These are phyloP conservation scores for Holacanthus passer DNA, from an alignment of 2,113 vertebrate species.

Conservation along the genomic window DNA sequence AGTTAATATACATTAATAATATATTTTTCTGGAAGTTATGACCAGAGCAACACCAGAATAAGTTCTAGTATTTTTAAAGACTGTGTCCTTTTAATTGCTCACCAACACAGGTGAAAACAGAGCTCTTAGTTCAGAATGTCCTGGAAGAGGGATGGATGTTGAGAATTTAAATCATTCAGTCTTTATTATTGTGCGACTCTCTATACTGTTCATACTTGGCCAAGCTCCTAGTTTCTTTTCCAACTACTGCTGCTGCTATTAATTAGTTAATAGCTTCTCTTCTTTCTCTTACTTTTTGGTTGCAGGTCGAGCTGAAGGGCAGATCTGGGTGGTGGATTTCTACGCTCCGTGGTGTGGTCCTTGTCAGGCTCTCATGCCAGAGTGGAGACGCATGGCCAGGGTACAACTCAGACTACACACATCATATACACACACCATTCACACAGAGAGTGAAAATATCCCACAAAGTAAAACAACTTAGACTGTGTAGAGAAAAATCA, in stretches of 20 bases:
- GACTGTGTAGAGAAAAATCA: background rate
- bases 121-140: too few relatives aligned
- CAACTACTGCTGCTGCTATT: background rate
- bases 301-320: constrained; percentile 70
- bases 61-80: background rate
- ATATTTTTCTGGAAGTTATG: too few relatives aligned
- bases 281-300: background rate
- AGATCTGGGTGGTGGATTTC: constrained; percentile 96
- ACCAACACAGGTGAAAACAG: too few relatives aligned
- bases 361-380: constrained; percentile 94
- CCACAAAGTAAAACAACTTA: background rate
- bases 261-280: background rate
- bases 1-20: too few relatives aligned
- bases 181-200: too few relatives aligned
- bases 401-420: constrained; percentile 76
- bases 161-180: too few relatives aligned
- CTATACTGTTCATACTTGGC: too few relatives aligned
- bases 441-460: background rate
- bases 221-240: background rate
- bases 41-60: background rate
- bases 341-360: constrained; percentile 98
- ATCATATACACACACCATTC: background rate
- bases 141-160: background rate
- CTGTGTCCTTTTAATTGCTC: too few relatives aligned
- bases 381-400: constrained; percentile 98